Base-by-base conservation (phyloP, 1,140 invertebrate species). In the Parapsyche elsis region DNA sequence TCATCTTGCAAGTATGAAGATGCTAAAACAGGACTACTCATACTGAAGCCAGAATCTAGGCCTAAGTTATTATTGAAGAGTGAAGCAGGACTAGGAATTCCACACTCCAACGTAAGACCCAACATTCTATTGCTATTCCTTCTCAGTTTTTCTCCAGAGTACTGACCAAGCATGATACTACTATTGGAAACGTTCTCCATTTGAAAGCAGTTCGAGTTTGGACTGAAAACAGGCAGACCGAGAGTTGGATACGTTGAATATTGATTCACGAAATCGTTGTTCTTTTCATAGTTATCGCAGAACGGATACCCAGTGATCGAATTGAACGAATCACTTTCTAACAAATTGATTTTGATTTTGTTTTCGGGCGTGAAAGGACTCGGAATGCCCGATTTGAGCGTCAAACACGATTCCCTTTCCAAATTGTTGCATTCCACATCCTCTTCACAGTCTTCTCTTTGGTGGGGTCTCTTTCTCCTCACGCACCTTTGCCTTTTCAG, bases 301-400 rank as follows among this genome's bases (percentile, higher is more conserved):
- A 83, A 83, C 9, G 82, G 82, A 71, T 80, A 81, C 21, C 82
- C 78, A 1, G 82, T 83, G 9, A 83, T 78, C 9, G 82, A 81
- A 78, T 81, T 81, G 71, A 76, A 83, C 0, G 82, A 81, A 64
- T 71, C 74, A 57, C 78, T 83, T 26, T 80, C 59, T 9, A 83
- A 23, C 2, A 78, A 0, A 12, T 53, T 78, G 23, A 78, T 45
- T 19, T 71, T 67, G 4, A 46, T 71, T 64, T 76, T 79, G 21
- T 76, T 83, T 45, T 82, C 79, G n/a, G 82, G 82, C 16, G 82
- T 82, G 24, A 79, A 78, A 0, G 83, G 83, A 83, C 83, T 83
- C 5, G 83, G 83, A 14, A 83, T 83, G 21, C 83, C 83, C 16
- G 78, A 76, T 74, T 83, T 80, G 0, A 83, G 76, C n/a, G 81